Conservation (phyloP, 2,113 vertebrate genomes). For the Laticauda colubrina region DNA sequence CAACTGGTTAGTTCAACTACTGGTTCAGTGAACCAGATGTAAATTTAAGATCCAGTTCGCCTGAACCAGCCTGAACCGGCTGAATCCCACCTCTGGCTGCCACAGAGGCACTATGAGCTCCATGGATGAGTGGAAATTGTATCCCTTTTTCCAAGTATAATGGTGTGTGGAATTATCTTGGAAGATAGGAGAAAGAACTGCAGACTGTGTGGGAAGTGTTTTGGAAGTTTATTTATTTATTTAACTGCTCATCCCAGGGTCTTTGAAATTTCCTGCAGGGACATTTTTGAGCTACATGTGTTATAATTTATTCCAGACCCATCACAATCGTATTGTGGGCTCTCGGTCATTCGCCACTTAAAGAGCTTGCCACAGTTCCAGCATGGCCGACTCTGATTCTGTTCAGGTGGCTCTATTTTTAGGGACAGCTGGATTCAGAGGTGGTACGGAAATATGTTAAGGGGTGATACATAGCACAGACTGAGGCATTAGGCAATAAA, state of each 20-base stretch:
- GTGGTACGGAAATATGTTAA: conserved; percentile 38
- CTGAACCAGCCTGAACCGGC: no score
- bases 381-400: neutral
- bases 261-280: neutral
- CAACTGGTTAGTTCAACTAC: no score
- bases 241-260: neutral
- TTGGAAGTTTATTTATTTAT: neutral
- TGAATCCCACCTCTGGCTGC: no score
- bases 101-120: neutral
- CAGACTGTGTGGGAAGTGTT: neutral
- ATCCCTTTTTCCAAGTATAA: neutral
- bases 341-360: neutral
- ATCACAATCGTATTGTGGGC: neutral
- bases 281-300: neutral
- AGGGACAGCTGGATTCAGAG: neutral
- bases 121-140: neutral
- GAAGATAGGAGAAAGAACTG: neutral
- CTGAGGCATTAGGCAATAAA: conserved; percentile 8
- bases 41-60: no score
- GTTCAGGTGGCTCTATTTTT: neutral
- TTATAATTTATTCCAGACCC: neutral
- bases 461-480: neutral
- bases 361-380: no score
- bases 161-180: neutral
- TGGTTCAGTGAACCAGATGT: no score